Evolutionary conservation across 2,888 invertebrate genomes (phyloP), one percentile per base, ranked within the genome.

Genomic region (Spilarctia lutea): DNA sequence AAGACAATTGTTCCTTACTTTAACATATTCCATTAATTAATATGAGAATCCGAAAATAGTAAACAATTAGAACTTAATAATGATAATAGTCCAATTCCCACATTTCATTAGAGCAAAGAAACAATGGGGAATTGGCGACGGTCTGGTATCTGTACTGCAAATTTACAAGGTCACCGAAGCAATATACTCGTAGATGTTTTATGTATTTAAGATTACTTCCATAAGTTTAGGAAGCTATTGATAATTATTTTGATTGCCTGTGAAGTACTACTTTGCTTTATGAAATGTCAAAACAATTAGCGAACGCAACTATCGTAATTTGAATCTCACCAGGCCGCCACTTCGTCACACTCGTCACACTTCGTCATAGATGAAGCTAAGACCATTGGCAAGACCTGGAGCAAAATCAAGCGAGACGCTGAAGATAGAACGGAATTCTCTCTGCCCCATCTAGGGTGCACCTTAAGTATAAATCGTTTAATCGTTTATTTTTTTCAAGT

Each of bases 61-160:
- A 33, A 13, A 73, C 75, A 81, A 79, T 79, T 78, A 45, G 27
- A 65, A 63, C 66, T 33, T 67, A 79, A 75, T 72, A 74, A 73
- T 74, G 48, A 71, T 79, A 76, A 72, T 76, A 71, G 77, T 70
- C n/a, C 52, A 74, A 81, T 86, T 86, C 85, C 79, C 84, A 84
- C 86, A 81, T 74, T 45, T 71, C 69, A 80, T 78, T 68, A 56
- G 76, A 56, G 79, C 60, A 48, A 73, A 74, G 76, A 79, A 78
- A 90, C 90, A 90, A 90, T 88, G 67, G 81, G 72, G 75, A 81
- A 84, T 88, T 86, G 83, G 81, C 80, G 84, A 77, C 79, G 85
- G 73, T 76, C 75, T 56, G 60, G 63, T 72, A 76, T 11, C 39
- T 39, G n/a, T n/a, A 39, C 30, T 65, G n/a, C 73, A 56, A 20